Base-by-base conservation (phyloP, 1,140 invertebrate genomes). In the Whitmania pigra region DNA sequence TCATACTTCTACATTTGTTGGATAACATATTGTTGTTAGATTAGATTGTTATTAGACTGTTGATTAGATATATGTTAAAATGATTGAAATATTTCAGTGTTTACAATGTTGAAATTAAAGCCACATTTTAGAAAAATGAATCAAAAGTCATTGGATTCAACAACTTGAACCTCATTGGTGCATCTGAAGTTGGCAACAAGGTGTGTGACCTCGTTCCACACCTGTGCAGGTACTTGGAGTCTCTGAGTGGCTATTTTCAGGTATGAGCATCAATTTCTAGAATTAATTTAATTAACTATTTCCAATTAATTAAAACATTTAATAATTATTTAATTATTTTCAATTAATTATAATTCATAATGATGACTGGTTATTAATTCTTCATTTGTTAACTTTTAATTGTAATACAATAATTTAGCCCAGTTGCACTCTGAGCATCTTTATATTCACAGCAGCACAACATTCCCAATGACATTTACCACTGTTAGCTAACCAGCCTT, bases 221-320 rank as follows among this genome's bases (percentile, higher is more conserved):
- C 29, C 57, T 63, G 22, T 63, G 57, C 29, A 63, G 57, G 57
- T 63, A 63, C 29, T 1, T 63, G 29, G 57, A 63, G 29, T 63
- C 57, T n/a, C 29, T 63, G 57, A 63, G 57, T 63, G 29, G 22
- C 57, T 63, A 63, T 63, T 63, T 63, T 20, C 57, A 63, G 57
- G 57, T 63, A 20, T 5, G 43, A 49, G 15, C 43, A 15, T 15
- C 0, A 15, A 15, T 15, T 4, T 49, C 9, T 49, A 49, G 13
- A 17, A 49, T 11, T 17, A 11, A 49, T 3, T 49, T 15, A 49
- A 49, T 49, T 49, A 49, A 63, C 29, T 9, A 57, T 57, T 25
- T 57, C 25, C 54, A 57, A 57, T n/a, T 57, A n/a, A 9, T 57
- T 57, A 57, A n/a, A n/a, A 57, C 9, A n/a, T 57, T n/a, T 57